Base-by-base conservation (phyloP, 2,797 vertebrate genomes). In the Macrochelys suwanniensis region DNA sequence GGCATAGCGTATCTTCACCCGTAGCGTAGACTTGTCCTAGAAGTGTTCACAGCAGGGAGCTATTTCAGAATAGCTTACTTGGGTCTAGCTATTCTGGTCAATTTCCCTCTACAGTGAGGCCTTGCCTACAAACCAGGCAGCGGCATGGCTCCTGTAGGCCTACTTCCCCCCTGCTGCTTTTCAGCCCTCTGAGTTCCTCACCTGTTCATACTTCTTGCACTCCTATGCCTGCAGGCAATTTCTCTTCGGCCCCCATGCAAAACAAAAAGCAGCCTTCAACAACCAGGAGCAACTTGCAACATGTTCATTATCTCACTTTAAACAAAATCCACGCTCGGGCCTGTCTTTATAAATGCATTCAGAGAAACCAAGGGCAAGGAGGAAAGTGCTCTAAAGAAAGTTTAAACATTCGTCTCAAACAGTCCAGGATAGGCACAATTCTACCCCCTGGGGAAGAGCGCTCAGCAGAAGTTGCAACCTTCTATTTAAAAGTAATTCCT, bases 401-500 rank as follows among this genome's bases (percentile, higher is more conserved):
- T 45, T n/a, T 6, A 53, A 80, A 80, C 6, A 10, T n/a, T 50
- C 53, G 74, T 45, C 45, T 19, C 19, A 37, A 21, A 21, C 10
- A 10, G 49, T 5, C 78, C 16, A 3, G 11, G 31, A 6, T 0
- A 71, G 56, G 53, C 76, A 12, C 5, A 5, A 61, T 17, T 80
- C 45, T 45, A 0, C 0, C 5, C 74, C 79, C 88, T 31, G 31
- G 84, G 57, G 25, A 79, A 1, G 3, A 83, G 42, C 0, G 2
- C 78, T 5, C 4, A 3, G 56, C 76, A 68, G 57, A 77, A 3
- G 2, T 8, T 15, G 76, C 77, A 74, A 47, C 85, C 80, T 74
- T 94, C 94, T 94, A 96, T 95, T 96, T 65, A 57, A 42, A 91
- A 81, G 78, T 77, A 91, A 93, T 80, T 76, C 82, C 4, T n/a